Evolutionary conservation across 2,797 vertebrate genomes (phyloP).

Genomic region (Melanotaenia pygmaea): DNA sequence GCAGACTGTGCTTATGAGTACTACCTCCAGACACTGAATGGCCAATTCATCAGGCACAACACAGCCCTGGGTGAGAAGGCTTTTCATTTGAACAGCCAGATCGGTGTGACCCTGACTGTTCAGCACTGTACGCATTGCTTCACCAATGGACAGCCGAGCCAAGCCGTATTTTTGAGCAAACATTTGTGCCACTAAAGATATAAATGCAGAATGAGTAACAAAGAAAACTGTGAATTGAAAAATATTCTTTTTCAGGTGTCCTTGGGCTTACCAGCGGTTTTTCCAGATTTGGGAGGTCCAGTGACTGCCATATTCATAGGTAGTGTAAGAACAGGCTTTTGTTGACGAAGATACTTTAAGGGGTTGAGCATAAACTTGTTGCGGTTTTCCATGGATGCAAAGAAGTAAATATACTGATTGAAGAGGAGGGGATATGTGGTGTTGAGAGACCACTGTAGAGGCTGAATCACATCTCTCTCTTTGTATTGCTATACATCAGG

Average conservation of each 20-base stretch:
- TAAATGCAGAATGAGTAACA: constrained; percentile 7
- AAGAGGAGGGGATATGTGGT: constrained; percentile 85
- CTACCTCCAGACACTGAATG: constrained; percentile 88
- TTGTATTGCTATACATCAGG: constrained; percentile 75
- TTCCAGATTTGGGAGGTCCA: constrained; percentile 95
- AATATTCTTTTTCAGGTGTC: not conserved
- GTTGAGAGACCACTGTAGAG: constrained; percentile 78
- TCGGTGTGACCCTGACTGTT: constrained; percentile 79
- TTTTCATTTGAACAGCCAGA: constrained; percentile 82
- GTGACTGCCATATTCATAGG: constrained; percentile 89
- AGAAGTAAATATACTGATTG: constrained; percentile 92
- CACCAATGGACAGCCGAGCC: constrained; percentile 85
- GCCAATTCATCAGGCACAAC: constrained; percentile 89
- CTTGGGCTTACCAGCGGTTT: constrained; percentile 87
- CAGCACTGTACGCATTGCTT: constrained; percentile 84
- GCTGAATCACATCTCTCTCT: constrained; percentile 87
- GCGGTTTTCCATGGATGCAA: constrained; percentile 88
- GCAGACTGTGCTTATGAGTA: constrained; percentile 85
- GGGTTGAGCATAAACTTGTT: constrained; percentile 91
- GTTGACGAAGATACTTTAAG: constrained; percentile 91
- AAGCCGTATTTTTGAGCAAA: constrained; percentile 87
- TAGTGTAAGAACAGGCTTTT: constrained; percentile 83
- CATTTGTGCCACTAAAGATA: constrained; percentile 85
- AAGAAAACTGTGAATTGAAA: not conserved
- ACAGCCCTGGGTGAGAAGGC: constrained; percentile 85